These are phyloP conservation scores for Tinea pellionella DNA, from an alignment of 2,888 invertebrate genomes.

Conservation along the genomic window DNA sequence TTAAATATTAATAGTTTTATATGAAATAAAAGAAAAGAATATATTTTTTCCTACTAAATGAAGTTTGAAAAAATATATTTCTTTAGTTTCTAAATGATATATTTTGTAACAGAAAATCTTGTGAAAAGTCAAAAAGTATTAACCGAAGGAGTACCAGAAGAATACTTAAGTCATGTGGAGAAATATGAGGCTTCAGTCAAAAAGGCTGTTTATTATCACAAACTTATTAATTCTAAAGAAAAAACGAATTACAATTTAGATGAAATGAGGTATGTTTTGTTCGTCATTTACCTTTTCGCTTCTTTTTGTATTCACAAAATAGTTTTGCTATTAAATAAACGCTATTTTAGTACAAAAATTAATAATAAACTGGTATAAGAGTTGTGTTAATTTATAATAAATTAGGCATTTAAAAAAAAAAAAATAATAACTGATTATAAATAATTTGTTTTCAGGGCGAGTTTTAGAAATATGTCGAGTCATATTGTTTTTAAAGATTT, in stretches of 20 bases:
- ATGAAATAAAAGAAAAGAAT: too few species aligned
- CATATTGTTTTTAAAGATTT: constrained; percentile 77
- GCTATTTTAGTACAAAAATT: too few species aligned
- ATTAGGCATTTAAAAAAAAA: too few species aligned
- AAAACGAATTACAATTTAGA: constrained; percentile 75
- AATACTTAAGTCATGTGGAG: constrained; percentile 85
- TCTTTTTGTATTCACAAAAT: too few species aligned
- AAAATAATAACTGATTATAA: neutral
- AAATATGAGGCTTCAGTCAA: constrained; percentile 81
- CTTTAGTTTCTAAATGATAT: too few species aligned
- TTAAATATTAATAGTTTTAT: too few species aligned
- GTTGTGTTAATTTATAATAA: too few species aligned
- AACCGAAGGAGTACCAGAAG: constrained; percentile 73
- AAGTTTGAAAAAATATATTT: too few species aligned
- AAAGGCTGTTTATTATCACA: constrained; percentile 70
- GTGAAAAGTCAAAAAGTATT: constrained; percentile 70
- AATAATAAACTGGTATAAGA: too few species aligned
- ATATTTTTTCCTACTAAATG: too few species aligned
- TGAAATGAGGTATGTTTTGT: constrained; percentile 68
- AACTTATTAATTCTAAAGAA: constrained; percentile 70
- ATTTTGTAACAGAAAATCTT: neutral
- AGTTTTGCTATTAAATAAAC: too few species aligned
- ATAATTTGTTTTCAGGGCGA: constrained; percentile 43
- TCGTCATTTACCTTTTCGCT: constrained; percentile 17
- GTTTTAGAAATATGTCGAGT: constrained; percentile 70